Conservation (phyloP, 2,113 vertebrate genomes). For the Parus major region DNA sequence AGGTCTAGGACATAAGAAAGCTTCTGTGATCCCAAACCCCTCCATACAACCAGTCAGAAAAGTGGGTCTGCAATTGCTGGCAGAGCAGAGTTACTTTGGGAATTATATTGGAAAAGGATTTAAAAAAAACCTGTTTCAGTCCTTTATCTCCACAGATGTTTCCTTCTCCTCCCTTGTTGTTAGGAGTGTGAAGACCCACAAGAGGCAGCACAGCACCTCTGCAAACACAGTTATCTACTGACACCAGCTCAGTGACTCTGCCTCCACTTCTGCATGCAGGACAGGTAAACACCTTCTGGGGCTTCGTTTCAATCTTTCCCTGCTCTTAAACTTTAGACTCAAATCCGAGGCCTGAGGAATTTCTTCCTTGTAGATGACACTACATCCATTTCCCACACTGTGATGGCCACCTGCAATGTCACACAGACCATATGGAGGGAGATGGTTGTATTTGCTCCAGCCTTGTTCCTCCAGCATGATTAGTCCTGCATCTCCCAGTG, state of each 20-base stretch:
- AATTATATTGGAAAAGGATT: neutral
- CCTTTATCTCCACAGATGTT: neutral
- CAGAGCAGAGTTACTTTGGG: neutral
- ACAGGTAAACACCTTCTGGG: neutral
- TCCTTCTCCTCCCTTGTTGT: neutral
- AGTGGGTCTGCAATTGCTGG: neutral
- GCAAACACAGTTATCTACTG: neutral
- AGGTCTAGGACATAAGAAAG: neutral
- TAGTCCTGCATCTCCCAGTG: neutral
- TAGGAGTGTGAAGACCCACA: neutral
- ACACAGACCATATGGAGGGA: neutral
- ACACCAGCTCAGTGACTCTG: neutral
- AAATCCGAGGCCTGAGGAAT: neutral
- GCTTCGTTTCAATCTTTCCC: neutral
- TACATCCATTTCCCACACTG: neutral
- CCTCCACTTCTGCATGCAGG: neutral
- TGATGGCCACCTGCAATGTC: neutral
- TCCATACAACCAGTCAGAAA: neutral
- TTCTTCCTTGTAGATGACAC: neutral
- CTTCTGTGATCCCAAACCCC: neutral
- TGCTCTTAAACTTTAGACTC: neutral
- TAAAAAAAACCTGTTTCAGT: neutral
- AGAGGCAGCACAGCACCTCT: neutral
- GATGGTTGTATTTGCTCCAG: neutral
- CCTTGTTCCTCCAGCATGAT: neutral